phyloP scores from a whole-genome alignment of 2,888 invertebrate species.

The Eurois occulta region DNA sequence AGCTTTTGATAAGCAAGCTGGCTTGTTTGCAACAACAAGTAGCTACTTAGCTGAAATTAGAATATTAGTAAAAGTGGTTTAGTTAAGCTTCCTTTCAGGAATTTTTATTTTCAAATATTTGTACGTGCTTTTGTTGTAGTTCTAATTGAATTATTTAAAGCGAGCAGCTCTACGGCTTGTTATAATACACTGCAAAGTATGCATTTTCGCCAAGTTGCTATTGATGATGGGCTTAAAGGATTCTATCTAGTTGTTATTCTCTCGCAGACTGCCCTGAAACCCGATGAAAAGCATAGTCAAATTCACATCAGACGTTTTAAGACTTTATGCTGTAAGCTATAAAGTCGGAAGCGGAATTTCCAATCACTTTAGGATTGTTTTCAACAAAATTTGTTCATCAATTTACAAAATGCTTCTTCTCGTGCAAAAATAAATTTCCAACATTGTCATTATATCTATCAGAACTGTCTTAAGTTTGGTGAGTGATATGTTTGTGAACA shows the following conservation, averaged over 20 bases:
- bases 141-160: not conserved
- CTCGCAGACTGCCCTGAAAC: constrained; percentile 20
- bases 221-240: constrained; percentile 65
- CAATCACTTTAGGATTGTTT: constrained; percentile 55
- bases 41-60: constrained; percentile 18
- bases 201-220: not conserved
- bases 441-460: constrained; percentile 68
- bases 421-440: constrained; percentile 60
- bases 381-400: constrained; percentile 59
- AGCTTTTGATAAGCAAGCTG: constrained; percentile 72
- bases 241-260: constrained; percentile 54
- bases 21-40: constrained; percentile 26
- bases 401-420: constrained; percentile 57
- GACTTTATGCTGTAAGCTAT: constrained; percentile 24
- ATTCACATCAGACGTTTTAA: constrained; percentile 29
- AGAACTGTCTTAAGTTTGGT: constrained; percentile 72
- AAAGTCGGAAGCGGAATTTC: constrained; percentile 32
- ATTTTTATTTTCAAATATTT: not conserved
- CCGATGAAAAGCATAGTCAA: constrained; percentile 26
- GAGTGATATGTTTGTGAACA: constrained; percentile 79
- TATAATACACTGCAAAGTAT: not conserved
- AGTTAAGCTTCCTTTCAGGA: not conserved
- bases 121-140: not conserved
- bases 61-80: not conserved
- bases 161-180: not conserved